These are phyloP conservation scores for Lordiphosa collinella DNA, from an alignment of 1,140 invertebrate genomes.

Conservation along the genomic window DNA sequence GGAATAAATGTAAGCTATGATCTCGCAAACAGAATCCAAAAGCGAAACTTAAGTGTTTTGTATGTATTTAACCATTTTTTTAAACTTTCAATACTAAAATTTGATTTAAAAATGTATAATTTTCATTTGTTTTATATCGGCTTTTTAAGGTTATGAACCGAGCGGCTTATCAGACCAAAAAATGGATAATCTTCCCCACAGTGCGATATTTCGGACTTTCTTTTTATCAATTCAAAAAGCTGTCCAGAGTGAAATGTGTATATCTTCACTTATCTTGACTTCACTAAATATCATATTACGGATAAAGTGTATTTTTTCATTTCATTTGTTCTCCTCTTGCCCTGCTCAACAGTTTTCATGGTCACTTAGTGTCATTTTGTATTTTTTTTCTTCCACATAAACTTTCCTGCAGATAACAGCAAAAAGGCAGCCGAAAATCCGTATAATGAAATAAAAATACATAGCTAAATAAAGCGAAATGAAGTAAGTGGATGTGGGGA, in stretches of 20 bases:
- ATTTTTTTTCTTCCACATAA: constrained; percentile 35
- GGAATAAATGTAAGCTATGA: too few species aligned
- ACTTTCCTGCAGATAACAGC: constrained; percentile 66
- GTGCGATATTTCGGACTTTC: too few species aligned
- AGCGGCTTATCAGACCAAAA: too few species aligned
- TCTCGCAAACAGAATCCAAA: too few species aligned
- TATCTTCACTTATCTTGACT: constrained; percentile 36
- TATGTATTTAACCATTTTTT: too few species aligned
- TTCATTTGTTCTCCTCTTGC: constrained; percentile 21
- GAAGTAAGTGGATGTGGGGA: constrained; percentile 14
- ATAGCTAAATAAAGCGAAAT: constrained; percentile 62
- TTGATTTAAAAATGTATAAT: too few species aligned
- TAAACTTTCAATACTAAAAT: too few species aligned
- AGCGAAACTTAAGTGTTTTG: too few species aligned
- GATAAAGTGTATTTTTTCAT: constrained; percentile 36
- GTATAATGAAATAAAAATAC: constrained; percentile 74
- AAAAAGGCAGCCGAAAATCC: constrained; percentile 68
- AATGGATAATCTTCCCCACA: too few species aligned
- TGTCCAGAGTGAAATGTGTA: constrained; percentile 17
- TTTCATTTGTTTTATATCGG: too few species aligned
- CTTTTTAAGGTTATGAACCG: too few species aligned
- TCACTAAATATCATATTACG: constrained; percentile 27
- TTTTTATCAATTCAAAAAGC: too few species aligned
- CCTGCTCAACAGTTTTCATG: constrained; percentile 58
- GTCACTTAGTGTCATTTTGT: constrained; percentile 47